phyloP scores from a whole-genome alignment of 2,113 vertebrate species.

The Eupsittula cactorum region DNA sequence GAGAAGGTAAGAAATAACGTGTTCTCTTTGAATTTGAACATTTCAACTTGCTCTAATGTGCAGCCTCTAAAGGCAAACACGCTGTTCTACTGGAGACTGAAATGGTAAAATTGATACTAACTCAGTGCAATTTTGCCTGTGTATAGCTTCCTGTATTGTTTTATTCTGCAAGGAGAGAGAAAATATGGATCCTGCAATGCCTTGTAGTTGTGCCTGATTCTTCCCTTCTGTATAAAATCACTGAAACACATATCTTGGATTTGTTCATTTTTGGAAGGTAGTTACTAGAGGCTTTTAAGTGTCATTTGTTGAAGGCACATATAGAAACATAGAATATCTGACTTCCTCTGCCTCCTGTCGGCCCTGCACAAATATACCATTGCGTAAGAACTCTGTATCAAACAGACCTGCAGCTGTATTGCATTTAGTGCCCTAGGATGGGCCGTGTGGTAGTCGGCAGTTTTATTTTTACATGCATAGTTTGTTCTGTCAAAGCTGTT shows the following conservation, averaged over 20 bases:
- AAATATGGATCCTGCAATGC: neutral
- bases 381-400: neutral
- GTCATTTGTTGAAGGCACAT: neutral
- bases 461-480: neutral
- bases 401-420: neutral
- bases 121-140: neutral
- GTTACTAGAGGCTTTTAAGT: neutral
- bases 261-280: neutral
- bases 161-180: neutral
- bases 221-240: neutral
- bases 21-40: neutral
- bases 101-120: neutral
- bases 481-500: neutral
- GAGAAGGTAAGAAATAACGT: conserved; percentile 77
- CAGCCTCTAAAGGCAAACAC: neutral
- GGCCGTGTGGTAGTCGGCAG: neutral
- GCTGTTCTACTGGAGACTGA: neutral
- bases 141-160: neutral
- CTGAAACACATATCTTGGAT: fast-evolving
- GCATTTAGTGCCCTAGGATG: neutral
- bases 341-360: neutral
- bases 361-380: neutral
- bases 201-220: neutral
- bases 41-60: neutral
- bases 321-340: neutral